These are phyloP conservation scores for Mesochorus sp. DNA, from an alignment of 2,888 invertebrate species.

Conservation along the genomic window DNA sequence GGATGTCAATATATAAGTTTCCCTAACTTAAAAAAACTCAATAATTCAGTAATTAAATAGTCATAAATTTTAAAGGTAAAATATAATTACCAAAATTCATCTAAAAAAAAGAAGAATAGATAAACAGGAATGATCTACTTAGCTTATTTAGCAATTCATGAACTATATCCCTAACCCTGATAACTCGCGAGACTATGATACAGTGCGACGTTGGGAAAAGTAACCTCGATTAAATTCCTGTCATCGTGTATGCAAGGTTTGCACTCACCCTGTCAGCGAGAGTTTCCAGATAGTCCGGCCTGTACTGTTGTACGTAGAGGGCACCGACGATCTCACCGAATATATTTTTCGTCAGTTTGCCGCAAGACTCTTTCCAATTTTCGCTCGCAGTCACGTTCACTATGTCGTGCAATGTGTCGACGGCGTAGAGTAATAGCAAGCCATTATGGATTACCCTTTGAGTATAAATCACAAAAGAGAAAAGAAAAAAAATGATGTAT, in stretches of 20 bases:
- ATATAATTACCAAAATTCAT: too few relatives aligned
- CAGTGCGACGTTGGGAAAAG: not conserved
- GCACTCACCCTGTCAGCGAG: constrained; percentile 80
- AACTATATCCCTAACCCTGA: too few relatives aligned
- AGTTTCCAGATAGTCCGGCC: constrained; percentile 79
- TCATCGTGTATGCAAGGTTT: too few relatives aligned
- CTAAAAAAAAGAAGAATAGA: too few relatives aligned
- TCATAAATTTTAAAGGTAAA: too few relatives aligned
- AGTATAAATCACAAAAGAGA: constrained; percentile 25
- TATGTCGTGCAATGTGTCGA: constrained; percentile 82
- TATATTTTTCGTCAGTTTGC: constrained; percentile 78
- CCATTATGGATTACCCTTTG: constrained; percentile 83
- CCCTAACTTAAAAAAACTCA: too few relatives aligned
- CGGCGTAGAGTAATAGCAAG: constrained; percentile 82
- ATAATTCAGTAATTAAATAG: too few relatives aligned
- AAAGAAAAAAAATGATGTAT: constrained; percentile 15
- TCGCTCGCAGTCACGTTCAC: constrained; percentile 80
- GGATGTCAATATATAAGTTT: too few relatives aligned
- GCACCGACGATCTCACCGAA: constrained; percentile 81
- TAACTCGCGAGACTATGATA: too few relatives aligned
- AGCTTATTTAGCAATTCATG: too few relatives aligned
- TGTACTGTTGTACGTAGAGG: constrained; percentile 82
- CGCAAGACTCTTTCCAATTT: constrained; percentile 80
- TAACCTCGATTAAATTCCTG: constrained; percentile 17
- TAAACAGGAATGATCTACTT: too few relatives aligned